These are phyloP conservation scores for Andrena bucephala DNA, from an alignment of 2,888 invertebrate genomes.

Conservation along the genomic window DNA sequence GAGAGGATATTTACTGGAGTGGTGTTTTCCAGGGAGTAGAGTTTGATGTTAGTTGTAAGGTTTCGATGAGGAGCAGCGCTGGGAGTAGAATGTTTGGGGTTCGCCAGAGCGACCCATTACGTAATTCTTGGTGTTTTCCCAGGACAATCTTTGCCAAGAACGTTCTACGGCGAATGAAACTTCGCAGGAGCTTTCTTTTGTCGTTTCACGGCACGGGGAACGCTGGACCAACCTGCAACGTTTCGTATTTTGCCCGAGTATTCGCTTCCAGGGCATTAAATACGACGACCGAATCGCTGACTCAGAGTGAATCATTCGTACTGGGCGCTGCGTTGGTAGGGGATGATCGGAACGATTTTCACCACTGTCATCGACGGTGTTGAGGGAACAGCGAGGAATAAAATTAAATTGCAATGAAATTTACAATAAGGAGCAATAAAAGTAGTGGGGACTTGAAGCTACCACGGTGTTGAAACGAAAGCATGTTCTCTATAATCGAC, in stretches of 20 bases:
- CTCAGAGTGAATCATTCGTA: constrained; percentile 42
- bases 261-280: constrained; percentile 50
- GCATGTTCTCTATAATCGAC: background rate
- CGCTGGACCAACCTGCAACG: constrained; percentile 33
- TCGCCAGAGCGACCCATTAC: constrained; percentile 22
- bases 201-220: background rate
- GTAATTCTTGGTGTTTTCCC: constrained; percentile 1
- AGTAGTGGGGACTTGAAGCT: background rate
- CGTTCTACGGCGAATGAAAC: background rate
- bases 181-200: constrained; percentile 4
- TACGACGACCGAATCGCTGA: constrained; percentile 53
- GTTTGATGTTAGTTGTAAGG: no score
- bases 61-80: background rate
- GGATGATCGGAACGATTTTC: constrained; percentile 29
- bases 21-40: no score
- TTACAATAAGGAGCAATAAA: no score
- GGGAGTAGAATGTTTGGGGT: background rate
- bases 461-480: background rate
- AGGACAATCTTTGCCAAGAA: constrained; percentile 50
- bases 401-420: background rate
- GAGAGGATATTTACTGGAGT: no score
- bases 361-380: background rate
- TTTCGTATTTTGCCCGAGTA: constrained; percentile 17
- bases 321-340: background rate
- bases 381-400: background rate